Base-by-base conservation (phyloP, 2,888 invertebrate species). In the Coenonympha glycerion region DNA sequence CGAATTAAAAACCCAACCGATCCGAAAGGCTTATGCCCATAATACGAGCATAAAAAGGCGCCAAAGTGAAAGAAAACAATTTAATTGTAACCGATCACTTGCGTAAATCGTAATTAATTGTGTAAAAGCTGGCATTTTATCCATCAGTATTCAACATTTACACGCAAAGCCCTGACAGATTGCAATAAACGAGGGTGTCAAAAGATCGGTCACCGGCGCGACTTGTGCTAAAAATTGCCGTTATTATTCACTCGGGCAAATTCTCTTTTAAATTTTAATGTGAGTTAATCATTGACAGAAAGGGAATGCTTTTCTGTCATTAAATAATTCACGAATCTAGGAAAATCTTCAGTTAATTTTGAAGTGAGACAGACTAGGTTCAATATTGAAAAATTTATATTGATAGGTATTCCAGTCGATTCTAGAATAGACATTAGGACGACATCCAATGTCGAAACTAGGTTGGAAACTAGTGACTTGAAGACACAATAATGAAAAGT, bases 151-250 rank as follows among this genome's bases (percentile, higher is more conserved):
- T 39, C 9, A 37, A 22, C 15, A 31, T 31, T 30, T 30, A 31
- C 34, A 36, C 18, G 19, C 19, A 6, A 19, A 36, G 1, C 8
- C 11, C 19, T 36, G 36, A 36, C 36, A 36, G 11, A 19, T 36
- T n/a, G 19, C 36, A 36, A 36, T 36, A 36, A 36, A 36, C n/a
- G 36, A 19, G 18, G 18, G 9, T 21, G 37, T 37, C 37, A 22
- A 37, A 37, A 21, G 13, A 15, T 24, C 24, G 39, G 39, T 39
- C 24, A 24, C 22, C 24, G 15, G 16, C 39, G 16, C 15, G 24
- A 15, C 3, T 22, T 24, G 15, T 24, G 39, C 37, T 15, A 37
- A 37, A 19, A 37, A 37, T 37, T 24, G 39, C 15, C 39, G 39
- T 24, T 9, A 39, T 39, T 39, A 22, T 13, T 39, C 15, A 15